Evolutionary conservation across 2,113 vertebrate genomes (phyloP).

Genomic region (Tyto alba): DNA sequence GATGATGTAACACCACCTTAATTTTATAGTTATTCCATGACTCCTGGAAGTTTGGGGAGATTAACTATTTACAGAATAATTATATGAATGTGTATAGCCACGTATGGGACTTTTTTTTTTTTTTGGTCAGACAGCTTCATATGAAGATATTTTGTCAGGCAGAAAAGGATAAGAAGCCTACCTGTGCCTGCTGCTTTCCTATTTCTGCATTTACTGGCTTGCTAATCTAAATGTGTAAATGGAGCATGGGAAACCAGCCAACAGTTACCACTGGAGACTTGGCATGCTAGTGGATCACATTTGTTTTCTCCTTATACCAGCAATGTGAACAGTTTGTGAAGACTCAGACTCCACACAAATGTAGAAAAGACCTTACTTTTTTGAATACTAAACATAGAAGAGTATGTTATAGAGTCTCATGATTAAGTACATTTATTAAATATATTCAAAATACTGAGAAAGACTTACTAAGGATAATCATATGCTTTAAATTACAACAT

Average conservation of each 20-base stretch:
- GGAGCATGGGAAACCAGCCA: neutral
- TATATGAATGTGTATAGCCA: neutral
- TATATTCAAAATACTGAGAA: neutral
- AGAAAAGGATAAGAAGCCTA: neutral
- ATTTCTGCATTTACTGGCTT: neutral
- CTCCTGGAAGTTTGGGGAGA: neutral
- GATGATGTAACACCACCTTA: neutral
- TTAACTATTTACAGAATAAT: neutral
- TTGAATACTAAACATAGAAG: neutral
- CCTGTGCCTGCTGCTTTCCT: neutral
- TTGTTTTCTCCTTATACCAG: neutral
- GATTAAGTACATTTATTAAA: neutral
- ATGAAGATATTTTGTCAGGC: neutral
- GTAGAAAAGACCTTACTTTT: neutral
- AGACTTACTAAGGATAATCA: neutral
- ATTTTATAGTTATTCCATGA: neutral
- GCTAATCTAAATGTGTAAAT: neutral
- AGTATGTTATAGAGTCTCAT: neutral
- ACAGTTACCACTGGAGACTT: neutral
- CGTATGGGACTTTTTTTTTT: neutral
- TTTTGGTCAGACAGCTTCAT: neutral
- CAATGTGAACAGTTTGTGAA: neutral
- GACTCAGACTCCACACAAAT: neutral
- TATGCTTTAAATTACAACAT: neutral
- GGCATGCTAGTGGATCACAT: neutral